Base-by-base conservation (phyloP, 2,797 vertebrate species). In the Amazona ochrocephala region DNA sequence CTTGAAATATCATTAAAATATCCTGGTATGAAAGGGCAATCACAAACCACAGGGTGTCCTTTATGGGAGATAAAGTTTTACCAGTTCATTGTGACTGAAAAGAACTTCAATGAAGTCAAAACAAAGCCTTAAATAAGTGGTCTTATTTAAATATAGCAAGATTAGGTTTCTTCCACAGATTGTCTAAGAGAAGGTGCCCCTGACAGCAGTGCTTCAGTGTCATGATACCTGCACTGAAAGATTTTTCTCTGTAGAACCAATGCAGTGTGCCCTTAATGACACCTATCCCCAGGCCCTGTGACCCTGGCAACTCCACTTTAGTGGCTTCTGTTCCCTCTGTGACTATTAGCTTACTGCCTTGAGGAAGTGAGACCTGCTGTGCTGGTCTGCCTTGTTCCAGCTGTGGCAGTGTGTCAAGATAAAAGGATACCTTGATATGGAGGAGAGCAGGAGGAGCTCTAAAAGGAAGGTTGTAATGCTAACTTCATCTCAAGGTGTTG, bases 1-100 rank as follows among this genome's bases (percentile, higher is more conserved):
- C 24, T 67, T 85, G 54, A 95, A 86, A 53, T 76, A 12, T 5
- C 39, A 47, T 48, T 87, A 72, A 62, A 85, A 71, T 81, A 37
- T 5, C n/a, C 2, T 82, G 11, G 9, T 60, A 9, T 62, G 44
- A 30, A 60, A 68, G 23, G 15, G 34, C 6, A 74, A 34, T 45
- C 53, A 5, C 16, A 29, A 84, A 48, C 27, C 26, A 29, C 21
- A 27, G 12, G 3, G 3, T 34, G 12, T 73, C 21, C 14, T 72
- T 67, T 54, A 14, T 53, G 48, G 51, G 11, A 23, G 10, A 89
- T 87, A 67, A 72, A 53, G 58, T 91, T 32, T 83, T 91, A 29
- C 7, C 9, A 10, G 41, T 50, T 82, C 58, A 11, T 53, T 62
- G 34, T 26, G 22, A 56, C 39, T 68, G 29, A 42, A 60, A 79